These are phyloP conservation scores for Zaprionus lachaisei DNA, from an alignment of 1,140 invertebrate species.

Conservation along the genomic window DNA sequence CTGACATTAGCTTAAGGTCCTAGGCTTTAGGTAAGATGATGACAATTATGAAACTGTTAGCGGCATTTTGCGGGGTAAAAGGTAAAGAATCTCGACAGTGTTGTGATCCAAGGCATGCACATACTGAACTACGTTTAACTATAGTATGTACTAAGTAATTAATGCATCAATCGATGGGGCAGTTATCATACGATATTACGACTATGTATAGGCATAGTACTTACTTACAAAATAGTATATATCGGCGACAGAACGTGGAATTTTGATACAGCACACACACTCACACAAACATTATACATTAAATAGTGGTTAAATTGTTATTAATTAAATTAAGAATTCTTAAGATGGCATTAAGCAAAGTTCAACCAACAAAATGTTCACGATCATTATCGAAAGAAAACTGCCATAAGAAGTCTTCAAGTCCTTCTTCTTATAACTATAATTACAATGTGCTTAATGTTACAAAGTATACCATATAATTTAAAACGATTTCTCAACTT, in stretches of 20 bases:
- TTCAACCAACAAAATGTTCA: constrained; percentile 58
- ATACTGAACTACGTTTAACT: constrained; percentile 73
- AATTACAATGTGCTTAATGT: constrained; percentile 16
- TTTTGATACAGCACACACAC: constrained; percentile 62
- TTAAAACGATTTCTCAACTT: constrained; percentile 21
- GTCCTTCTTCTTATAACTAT: constrained; percentile 41
- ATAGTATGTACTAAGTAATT: constrained; percentile 25
- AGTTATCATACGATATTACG: constrained; percentile 38
- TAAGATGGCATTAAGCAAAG: constrained; percentile 21
- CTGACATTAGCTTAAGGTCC: constrained; percentile 48
- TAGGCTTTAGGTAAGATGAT: constrained; percentile 40
- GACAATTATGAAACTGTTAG: constrained; percentile 50
- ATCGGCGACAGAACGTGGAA: constrained; percentile 42
- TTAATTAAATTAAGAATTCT: constrained; percentile 50
- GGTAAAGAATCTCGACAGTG: constrained; percentile 76
- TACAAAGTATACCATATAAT: constrained; percentile 14
- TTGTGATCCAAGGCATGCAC: constrained; percentile 78
- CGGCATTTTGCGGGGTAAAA: constrained; percentile 51
- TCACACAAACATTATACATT: constrained; percentile 39
- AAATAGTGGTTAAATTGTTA: constrained; percentile 77
- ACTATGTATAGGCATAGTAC: constrained; percentile 30
- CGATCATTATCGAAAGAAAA: constrained; percentile 52
- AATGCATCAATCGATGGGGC: constrained; percentile 53
- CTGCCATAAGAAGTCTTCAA: constrained; percentile 69
- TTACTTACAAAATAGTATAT: constrained; percentile 22